Evolutionary conservation across 1,140 invertebrate species (phyloP), one percentile per base, ranked within the genome.

Genomic region (Argopecten irradians): DNA sequence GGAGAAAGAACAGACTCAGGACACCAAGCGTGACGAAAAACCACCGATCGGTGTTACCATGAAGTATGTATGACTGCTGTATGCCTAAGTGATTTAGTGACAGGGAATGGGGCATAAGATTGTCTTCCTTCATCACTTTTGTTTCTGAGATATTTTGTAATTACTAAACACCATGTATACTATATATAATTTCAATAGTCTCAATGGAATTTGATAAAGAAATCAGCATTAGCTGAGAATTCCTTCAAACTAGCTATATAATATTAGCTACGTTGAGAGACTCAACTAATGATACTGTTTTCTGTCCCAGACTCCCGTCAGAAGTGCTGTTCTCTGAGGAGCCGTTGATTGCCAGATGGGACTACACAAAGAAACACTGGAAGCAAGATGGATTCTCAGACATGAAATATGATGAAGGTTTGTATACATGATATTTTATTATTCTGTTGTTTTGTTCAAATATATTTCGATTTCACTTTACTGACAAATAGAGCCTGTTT

Each of bases 331-430:
- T 94, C 87, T 91, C 92, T 55, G 95, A 96, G 88, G 93, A 95
- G 41, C 95, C 95, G 13, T 88, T 93, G 34, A 86, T 95, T 83
- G 95, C 92, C 22, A 89, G 93, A 32, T 96, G 95, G 95, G 94
- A 95, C 89, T 82, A 92, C 5, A 86, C 93, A 16, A 93, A 91
- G 82, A 92, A 93, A 84, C 89, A 92, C 82, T 96, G 95, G 95
- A 90, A 91, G 39, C 92, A 92, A 35, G 93, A 95, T 85, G 94
- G 94, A 1, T 94, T 95, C 85, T 89, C 92, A 34, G 94, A 95
- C 84, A 89, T 92, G 33, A 91, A 88, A 82, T 95, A 93, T 91
- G 89, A 92, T 92, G 95, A 95, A 91, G 94, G 94, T 95, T 88
- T 89, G 82, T 88, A 34, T 33, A 11, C 14, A 28, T 35, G 43